Conservation (phyloP, 1,140 invertebrate genomes). For the Eubasilissa regina region DNA sequence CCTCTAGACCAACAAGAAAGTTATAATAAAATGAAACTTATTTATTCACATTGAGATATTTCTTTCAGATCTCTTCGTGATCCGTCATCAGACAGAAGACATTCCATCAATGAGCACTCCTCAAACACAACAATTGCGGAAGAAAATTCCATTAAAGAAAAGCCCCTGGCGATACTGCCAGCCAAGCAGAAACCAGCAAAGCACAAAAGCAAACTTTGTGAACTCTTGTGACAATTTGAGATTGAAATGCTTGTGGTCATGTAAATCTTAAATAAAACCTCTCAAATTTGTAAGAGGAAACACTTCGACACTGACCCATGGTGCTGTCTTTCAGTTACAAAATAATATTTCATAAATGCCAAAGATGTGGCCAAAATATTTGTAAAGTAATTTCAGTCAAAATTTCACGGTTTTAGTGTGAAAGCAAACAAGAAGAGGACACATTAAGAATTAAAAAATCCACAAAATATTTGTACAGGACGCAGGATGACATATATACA, state of each 20-base stretch:
- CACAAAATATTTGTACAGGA: no score
- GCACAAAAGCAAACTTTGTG: constrained; percentile 60
- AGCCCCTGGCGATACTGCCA: constrained; percentile 31
- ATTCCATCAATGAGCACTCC: constrained; percentile 54
- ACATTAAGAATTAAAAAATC: no score
- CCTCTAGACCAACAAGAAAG: no score
- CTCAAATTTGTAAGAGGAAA: neutral
- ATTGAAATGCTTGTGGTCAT: constrained; percentile 59
- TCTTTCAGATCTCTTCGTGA: constrained; percentile 55
- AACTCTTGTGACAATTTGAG: constrained; percentile 60
- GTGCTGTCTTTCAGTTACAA: neutral
- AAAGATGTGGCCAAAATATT: constrained; percentile 31
- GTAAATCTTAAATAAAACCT: constrained; percentile 41
- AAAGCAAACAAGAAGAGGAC: neutral
- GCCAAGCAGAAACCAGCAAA: constrained; percentile 54
- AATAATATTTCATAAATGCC: constrained; percentile 15
- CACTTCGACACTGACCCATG: neutral
- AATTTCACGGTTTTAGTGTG: neutral
- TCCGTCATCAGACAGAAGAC: constrained; percentile 55
- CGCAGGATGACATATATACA: no score
- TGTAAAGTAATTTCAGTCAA: neutral
- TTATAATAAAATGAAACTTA: neutral
- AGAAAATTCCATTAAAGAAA: constrained; percentile 53
- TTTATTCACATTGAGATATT: neutral
- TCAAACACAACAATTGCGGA: constrained; percentile 55